Base-by-base conservation (phyloP, 2,888 invertebrate species). In the Pheosia gnoma region DNA sequence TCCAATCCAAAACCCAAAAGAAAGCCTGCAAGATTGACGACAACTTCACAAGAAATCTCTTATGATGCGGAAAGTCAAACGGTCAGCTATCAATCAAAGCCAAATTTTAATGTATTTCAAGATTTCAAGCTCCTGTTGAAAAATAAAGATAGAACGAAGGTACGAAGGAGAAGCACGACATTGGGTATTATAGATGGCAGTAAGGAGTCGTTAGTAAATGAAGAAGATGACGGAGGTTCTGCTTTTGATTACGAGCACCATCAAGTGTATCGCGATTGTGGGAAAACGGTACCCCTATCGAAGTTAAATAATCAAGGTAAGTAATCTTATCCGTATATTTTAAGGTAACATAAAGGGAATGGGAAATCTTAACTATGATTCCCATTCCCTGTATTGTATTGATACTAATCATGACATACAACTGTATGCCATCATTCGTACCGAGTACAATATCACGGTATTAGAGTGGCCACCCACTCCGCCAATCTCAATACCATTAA, bases 61-160 rank as follows among this genome's bases (percentile, higher is more conserved):
- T 77, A 79, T 52, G 72, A 83, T 55, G 74, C 80, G 6, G 86
- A 86, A 70, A 88, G 85, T 60, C 85, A 86, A 63, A 86, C 86
- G 3, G 81, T 92, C 37, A 87, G 76, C 64, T 91, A 87, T 59
- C 87, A 88, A 57, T 85, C 92, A 0, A 87, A 87, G 54, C 93
- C 92, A 52, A 85, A 92, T 72, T 93, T 92, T 60, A 86, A 90
- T 71, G 88, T 90, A 4, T 69, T 93, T 51, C 84, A 90, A 79
- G 88, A 89, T 38, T 93, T 91, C 68, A 93, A 92, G 79, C 83
- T 93, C 2, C 75, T 89, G 37, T 80, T 80, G 45, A 78, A 77
- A 58, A 83, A 81, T 63, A 88, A 80, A 75, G 88, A 75, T 66
- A 85, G 80, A 67, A 65, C 71, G 58, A 71, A 68, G 25, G 75